Evolutionary conservation across 2,888 invertebrate genomes (phyloP).

Genomic region (Lobophora halterata): DNA sequence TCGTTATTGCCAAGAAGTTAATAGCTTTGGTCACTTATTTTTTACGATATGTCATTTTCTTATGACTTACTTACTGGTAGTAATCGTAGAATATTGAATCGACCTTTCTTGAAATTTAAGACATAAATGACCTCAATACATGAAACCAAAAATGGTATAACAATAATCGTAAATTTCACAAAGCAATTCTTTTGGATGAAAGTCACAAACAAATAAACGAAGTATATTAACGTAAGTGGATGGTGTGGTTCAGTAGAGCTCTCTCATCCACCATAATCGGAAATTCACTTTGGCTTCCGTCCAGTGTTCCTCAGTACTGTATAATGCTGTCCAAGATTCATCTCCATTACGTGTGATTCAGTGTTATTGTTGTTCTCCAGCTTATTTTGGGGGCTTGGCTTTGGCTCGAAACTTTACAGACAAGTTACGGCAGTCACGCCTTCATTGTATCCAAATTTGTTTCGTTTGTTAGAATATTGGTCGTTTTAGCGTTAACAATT

Average conservation of each 20-base stretch:
- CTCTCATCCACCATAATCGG: slow-evolving; percentile 58
- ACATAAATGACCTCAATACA: no score
- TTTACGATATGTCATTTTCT: no score
- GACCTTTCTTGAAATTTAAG: no score
- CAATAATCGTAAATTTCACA: slow-evolving; percentile 35
- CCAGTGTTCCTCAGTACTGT: slow-evolving; percentile 44
- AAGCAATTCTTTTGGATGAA: no score
- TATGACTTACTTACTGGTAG: no score
- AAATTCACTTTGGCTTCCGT: slow-evolving; percentile 60
- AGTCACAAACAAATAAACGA: slow-evolving; percentile 25
- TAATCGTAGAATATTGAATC: no score
- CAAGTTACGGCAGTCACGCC: slow-evolving; percentile 18
- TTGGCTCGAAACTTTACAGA: slow-evolving; percentile 25
- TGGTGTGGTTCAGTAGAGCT: slow-evolving; percentile 31
- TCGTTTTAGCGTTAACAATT: no score
- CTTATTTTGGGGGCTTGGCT: slow-evolving; percentile 28
- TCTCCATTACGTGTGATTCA: slow-evolving; percentile 46
- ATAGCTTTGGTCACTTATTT: no score
- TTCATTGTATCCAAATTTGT: slow-evolving; percentile 8
- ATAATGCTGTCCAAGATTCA: slow-evolving; percentile 37
- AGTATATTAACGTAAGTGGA: slow-evolving; percentile 35
- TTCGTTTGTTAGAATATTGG: no score
- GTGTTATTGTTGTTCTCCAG: slow-evolving; percentile 35
- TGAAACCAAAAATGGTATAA: no score
- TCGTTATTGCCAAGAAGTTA: no score